These are phyloP conservation scores for Ectropis grisescens DNA, from an alignment of 1,140 invertebrate genomes.

Conservation along the genomic window DNA sequence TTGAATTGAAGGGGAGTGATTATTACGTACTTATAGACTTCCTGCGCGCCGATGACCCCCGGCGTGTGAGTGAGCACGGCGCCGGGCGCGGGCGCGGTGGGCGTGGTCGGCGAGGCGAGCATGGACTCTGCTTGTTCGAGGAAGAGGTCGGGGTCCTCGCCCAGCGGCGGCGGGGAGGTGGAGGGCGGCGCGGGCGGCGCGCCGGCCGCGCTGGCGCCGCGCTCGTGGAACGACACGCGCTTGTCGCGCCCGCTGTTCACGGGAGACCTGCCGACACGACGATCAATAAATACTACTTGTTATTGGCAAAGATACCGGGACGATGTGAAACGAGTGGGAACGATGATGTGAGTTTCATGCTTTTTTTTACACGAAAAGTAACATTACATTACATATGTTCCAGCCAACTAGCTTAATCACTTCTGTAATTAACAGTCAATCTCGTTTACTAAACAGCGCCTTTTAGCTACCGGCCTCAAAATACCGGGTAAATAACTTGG, in stretches of 20 bases:
- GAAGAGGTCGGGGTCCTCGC: slow-evolving; percentile 84
- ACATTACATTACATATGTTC: too few relatives aligned
- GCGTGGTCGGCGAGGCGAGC: slow-evolving; percentile 76
- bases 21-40: slow-evolving; percentile 88
- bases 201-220: slow-evolving; percentile 11
- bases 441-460: too few relatives aligned
- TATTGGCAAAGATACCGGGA: too few relatives aligned
- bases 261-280: slow-evolving; percentile 20
- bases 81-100: slow-evolving; percentile 66
- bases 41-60: slow-evolving; percentile 94
- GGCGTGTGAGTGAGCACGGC: slow-evolving; percentile 75
- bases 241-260: slow-evolving; percentile 40
- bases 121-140: slow-evolving; percentile 84
- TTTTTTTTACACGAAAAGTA: too few relatives aligned
- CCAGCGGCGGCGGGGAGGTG: slow-evolving; percentile 28
- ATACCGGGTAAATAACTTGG: too few relatives aligned
- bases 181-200: slow-evolving; percentile 33
- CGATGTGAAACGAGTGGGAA: too few relatives aligned
- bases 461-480: too few relatives aligned
- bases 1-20: too few relatives aligned
- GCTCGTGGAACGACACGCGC: slow-evolving; percentile 83
- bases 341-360: too few relatives aligned
- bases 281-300: too few relatives aligned
- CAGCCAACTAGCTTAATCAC: too few relatives aligned
- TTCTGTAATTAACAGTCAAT: too few relatives aligned